Base-by-base conservation (phyloP, 2,113 vertebrate genomes). In the Malurus elegans region DNA sequence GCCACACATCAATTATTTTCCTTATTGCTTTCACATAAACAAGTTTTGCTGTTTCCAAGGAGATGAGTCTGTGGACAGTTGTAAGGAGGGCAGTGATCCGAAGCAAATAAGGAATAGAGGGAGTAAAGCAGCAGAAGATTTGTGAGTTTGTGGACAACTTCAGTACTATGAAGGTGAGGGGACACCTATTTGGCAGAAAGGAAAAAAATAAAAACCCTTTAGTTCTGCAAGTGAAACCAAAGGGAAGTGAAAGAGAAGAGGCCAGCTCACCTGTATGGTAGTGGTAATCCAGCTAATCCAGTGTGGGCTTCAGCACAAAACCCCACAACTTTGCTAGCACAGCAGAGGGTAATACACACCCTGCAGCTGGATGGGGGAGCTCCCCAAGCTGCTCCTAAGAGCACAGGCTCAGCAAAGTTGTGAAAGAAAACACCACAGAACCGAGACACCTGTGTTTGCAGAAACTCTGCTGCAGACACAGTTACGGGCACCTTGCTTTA, bases 1-100 rank as follows among this genome's bases (percentile, higher is more conserved):
- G 84, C 58, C 50, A 57, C 3, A 13, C 40, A 74, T 51, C 74
- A 38, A 58, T 73, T 62, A 72, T 66, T 54, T 87, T 82, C 80
- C 81, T 85, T 57, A 65, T 61, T 65, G 57, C 87, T 75, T 57
- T 65, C 89, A 75, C 50, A 72, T 47, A 96, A 96, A 95, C 91
- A 95, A 89, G 69, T 54, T 65, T 34, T 53, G 66, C 64, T 1
- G 87, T 97, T 91, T 81, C 96, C 93, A 90, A 85, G 93, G 96
- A 93, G 94, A 88, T 56, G 48, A 15, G 24, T 57, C 28, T 74
- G 57, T 23, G 44, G 73, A 80, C 73, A 60, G 60, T 85, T 85
- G 38, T 69, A 85, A 79, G 70, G 67, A 85, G 42, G 74, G 74
- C 7, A 4, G 66, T 73, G 70, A 91, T 57, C 62, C 0, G 12